Evolutionary conservation across 2,113 vertebrate species (phyloP), one percentile per base, ranked within the genome.

Genomic region (Anarhynchus alexandrinus): DNA sequence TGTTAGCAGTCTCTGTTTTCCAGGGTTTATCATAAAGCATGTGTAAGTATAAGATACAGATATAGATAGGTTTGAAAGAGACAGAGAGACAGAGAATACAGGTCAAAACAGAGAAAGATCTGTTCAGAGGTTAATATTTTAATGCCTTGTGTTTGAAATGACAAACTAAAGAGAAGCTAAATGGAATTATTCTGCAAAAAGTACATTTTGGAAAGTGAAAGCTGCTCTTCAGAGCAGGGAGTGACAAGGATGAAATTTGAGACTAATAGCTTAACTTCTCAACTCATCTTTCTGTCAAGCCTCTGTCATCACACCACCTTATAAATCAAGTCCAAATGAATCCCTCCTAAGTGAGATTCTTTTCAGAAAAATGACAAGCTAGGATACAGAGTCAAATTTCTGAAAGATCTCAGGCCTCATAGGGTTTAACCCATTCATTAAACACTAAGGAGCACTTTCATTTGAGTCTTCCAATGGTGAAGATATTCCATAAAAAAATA

Each of bases 171-270:
- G 30, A 90, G 81, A 88, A 83, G 17, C 15, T 88, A 65, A 88
- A 84, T 0, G 1, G 69, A 92, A 88, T 96, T 94, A 67, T 79
- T 59, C 61, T 54, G 18, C 15, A 82, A 77, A 94, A 93, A 66
- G 7, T 58, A 70, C 3, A 0, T 73, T 88, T 92, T 36, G 15
- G 27, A 86, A 93, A 79, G 27, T 69, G 52, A 93, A 95, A 92
- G 9, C 20, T 74, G 2, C 11, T 93, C 13, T 92, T 90, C 86
- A 84, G 40, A 93, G 21, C 5, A 32, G 6, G 38, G 47, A 95
- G 47, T 74, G 80, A 95, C 86, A 95, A 79, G 77, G 69, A 82
- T 94, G 80, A 93, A 95, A 92, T 95, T 86, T 88, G 76, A 94
- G 69, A 93, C 87, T 90, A 92, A 90, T 51, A 42, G 59, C 18